Evolutionary conservation across 2,113 vertebrate species (phyloP).

Genomic region (Prochilodus magdalenae): DNA sequence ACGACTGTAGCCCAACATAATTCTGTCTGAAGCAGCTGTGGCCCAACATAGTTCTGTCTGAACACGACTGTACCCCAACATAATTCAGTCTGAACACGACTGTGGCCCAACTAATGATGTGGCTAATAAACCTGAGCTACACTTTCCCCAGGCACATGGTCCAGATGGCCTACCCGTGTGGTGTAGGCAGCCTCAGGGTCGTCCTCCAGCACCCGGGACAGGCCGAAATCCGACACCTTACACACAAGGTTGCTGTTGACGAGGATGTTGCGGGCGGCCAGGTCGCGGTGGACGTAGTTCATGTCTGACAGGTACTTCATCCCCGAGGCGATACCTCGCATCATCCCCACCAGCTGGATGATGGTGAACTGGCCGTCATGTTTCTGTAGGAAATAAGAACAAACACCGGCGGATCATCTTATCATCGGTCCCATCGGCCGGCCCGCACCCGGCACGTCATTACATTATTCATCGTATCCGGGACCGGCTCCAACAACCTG

Average conservation of each 20-base stretch:
- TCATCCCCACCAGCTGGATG: constrained; percentile 62
- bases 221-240: constrained; percentile 88
- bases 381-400: constrained; percentile 41
- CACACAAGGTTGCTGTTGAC: constrained; percentile 89
- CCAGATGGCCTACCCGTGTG: constrained; percentile 50
- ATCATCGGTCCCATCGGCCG: neutral
- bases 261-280: constrained; percentile 80
- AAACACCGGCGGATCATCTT: neutral
- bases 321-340: constrained; percentile 62
- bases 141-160: neutral
- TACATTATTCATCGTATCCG: neutral
- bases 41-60: too few relatives aligned
- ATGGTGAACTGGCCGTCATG: constrained; percentile 63
- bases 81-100: too few relatives aligned
- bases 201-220: constrained; percentile 86
- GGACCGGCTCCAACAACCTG: neutral
- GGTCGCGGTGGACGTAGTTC: constrained; percentile 61
- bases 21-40: too few relatives aligned
- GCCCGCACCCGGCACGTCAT: neutral
- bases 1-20: too few relatives aligned
- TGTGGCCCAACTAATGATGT: too few relatives aligned
- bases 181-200: constrained; percentile 63
- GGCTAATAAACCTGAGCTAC: too few relatives aligned
- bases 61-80: too few relatives aligned
- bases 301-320: constrained; percentile 64